These are phyloP conservation scores for Nesometra sesokonis DNA, from an alignment of 35 echinoderm and acorn worm genomes.

Conservation along the genomic window DNA sequence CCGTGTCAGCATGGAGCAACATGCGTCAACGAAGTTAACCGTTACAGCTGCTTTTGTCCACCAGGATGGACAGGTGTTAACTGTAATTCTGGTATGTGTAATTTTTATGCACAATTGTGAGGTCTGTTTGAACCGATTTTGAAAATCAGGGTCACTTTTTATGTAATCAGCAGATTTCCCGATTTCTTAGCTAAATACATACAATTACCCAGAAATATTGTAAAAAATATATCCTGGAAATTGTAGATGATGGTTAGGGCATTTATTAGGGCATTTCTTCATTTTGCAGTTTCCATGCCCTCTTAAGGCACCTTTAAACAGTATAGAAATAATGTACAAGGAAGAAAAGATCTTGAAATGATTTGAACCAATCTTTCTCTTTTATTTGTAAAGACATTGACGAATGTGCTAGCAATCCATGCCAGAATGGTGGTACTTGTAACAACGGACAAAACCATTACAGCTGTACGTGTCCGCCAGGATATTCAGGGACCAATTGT, in stretches of 20 bases:
- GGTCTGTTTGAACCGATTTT: not conserved
- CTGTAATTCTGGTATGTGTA: constrained; percentile 40
- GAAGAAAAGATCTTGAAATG: not conserved
- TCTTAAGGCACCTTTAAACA: too few relatives aligned
- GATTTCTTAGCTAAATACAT: too few relatives aligned
- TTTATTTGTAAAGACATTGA: not conserved
- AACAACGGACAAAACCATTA: not conserved
- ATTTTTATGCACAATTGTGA: not conserved
- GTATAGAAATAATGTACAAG: not conserved
- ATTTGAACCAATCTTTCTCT: not conserved
- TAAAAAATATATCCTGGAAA: too few relatives aligned
- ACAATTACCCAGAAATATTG: too few relatives aligned
- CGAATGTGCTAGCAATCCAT: constrained; percentile 4
- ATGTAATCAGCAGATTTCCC: too few relatives aligned
- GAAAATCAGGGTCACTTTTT: not conserved
- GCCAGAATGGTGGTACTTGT: not conserved
- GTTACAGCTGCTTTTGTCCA: constrained; percentile 47
- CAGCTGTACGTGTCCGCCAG: not conserved
- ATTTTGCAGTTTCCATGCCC: too few relatives aligned
- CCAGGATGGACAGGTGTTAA: constrained; percentile 38
- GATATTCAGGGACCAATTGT: not conserved
- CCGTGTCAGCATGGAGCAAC: constrained; percentile 65
- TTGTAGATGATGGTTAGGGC: too few relatives aligned
- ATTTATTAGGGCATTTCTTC: too few relatives aligned
- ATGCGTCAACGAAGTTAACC: constrained; percentile 25